Base-by-base conservation (phyloP, 2,797 vertebrate genomes). In the Sebastes flavidus region DNA sequence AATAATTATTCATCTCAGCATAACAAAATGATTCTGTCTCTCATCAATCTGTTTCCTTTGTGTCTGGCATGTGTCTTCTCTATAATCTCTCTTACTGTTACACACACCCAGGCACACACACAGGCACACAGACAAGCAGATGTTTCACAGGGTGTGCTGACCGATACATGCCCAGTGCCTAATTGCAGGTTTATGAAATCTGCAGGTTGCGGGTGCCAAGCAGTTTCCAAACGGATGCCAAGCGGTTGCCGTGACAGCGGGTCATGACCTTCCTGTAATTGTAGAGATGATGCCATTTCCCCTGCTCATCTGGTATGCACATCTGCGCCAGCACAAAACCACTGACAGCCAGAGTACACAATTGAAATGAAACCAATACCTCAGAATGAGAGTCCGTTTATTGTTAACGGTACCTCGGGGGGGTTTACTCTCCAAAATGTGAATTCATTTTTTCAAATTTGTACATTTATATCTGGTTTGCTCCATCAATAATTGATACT, bases 101-200 rank as follows among this genome's bases (percentile, higher is more conserved):
- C 16, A 66, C 62, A 72, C 65, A 60, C 61, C 77, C 24, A 78
- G 36, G 29, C 30, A 65, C 20, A 65, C 72, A 63, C 79, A 81
- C 76, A 56, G 66, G 65, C 78, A 62, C 72, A 60, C 46, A 68
- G 30, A 80, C 78, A 73, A 87, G 81, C 93, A 94, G 91, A 93
- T 93, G 94, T 94, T 92, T 85, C 85, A 83, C 85, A 85, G 78
- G 85, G 86, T 80, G 81, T 42, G 75, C 87, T 88, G 90, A 94
- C 81, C 90, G 91, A 92, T 94, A 91, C 92, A 91, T 94, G 92
- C 92, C 91, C 91, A 83, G 73, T 87, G 87, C 79, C 89, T 94
- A 93, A 95, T 94, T 94, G 93, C 90, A 92, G 90, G 90, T 94
- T 91, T 91, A 93, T 93, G 88, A 92, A 93, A 93, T 89, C 91